These are phyloP conservation scores for Plebejus anna DNA, from an alignment of 2,888 invertebrate species.

Conservation along the genomic window DNA sequence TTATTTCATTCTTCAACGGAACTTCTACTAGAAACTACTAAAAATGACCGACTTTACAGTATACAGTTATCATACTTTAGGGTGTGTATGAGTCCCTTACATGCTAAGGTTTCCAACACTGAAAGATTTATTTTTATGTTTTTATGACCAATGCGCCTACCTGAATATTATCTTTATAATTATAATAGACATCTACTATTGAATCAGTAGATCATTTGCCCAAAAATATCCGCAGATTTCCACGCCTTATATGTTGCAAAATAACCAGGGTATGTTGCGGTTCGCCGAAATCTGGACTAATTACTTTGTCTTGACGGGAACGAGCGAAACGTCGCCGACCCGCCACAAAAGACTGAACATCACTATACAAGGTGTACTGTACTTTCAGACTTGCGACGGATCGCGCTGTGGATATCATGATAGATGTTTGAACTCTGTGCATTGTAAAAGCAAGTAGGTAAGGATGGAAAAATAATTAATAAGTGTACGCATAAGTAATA, in stretches of 20 bases:
- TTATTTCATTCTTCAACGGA: too few relatives aligned
- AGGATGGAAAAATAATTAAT: too few relatives aligned
- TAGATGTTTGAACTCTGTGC: background rate
- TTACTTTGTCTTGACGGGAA: slow-evolving; percentile 1
- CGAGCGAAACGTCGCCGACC: background rate
- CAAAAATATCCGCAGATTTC: background rate
- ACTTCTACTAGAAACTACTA: too few relatives aligned
- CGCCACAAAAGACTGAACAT: slow-evolving; percentile 25
- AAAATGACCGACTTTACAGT: too few relatives aligned
- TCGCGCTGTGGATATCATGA: background rate
- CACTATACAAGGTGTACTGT: slow-evolving; percentile 5
- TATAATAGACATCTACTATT: too few relatives aligned
- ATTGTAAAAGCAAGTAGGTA: background rate
- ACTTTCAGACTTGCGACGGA: background rate
- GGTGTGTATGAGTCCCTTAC: too few relatives aligned
- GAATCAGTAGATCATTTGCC: background rate
- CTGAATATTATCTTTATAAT: too few relatives aligned
- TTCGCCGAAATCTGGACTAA: background rate
- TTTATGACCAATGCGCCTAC: too few relatives aligned
- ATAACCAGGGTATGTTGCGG: background rate
- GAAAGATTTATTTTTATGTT: too few relatives aligned
- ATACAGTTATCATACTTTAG: too few relatives aligned
- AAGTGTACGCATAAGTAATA: too few relatives aligned
- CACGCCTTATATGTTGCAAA: background rate
- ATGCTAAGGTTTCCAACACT: too few relatives aligned